Percentiles rank a stretch among this genome's conserved stretches.
Conservation (phyloP, 1,140 invertebrate species). For the Ooceraea biroi region DNA sequence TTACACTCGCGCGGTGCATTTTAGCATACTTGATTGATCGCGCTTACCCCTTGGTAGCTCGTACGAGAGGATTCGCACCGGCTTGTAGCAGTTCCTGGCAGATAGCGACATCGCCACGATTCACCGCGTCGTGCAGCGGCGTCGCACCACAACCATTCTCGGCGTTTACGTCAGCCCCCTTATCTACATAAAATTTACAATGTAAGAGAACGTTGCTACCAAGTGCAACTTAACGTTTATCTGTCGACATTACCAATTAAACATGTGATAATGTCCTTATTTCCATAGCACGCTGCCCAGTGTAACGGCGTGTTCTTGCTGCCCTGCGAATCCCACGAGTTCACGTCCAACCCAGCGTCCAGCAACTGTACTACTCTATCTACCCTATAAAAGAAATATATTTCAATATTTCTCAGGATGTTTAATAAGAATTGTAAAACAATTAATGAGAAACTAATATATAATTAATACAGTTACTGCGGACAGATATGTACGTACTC, state of each 20-base stretch:
- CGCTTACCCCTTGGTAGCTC: slow-evolving; percentile 88
- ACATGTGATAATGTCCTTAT: slow-evolving; percentile 87
- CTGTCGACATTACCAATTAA: slow-evolving; percentile 85
- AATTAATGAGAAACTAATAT: no score
- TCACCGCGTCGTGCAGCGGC: slow-evolving; percentile 89
- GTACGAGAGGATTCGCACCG: slow-evolving; percentile 87
- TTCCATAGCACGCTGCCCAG: slow-evolving; percentile 89
- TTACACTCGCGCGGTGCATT: background rate
- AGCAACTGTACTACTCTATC: slow-evolving; percentile 85
- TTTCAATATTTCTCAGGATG: background rate
- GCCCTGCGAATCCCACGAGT: slow-evolving; percentile 88
- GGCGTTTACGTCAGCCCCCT: slow-evolving; percentile 86
- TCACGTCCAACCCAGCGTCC: slow-evolving; percentile 87
- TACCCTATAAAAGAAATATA: slow-evolving; percentile 80
- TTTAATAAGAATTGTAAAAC: no score
- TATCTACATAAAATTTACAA: slow-evolving; percentile 82
- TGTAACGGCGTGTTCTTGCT: slow-evolving; percentile 89
- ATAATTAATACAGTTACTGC: slow-evolving; percentile 61
- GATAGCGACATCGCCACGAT: slow-evolving; percentile 87
- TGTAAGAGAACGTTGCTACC: background rate
- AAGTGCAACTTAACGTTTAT: background rate
- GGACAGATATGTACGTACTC: slow-evolving; percentile 86
- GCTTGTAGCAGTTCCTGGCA: slow-evolving; percentile 87
- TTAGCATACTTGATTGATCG: slow-evolving; percentile 50
- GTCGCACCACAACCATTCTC: slow-evolving; percentile 88